Percentiles rank a stretch among this genome's conserved stretches.
These are phyloP conservation scores for Nothobranchius furzeri DNA, from an alignment of 2,113 vertebrate species.

Conservation along the genomic window DNA sequence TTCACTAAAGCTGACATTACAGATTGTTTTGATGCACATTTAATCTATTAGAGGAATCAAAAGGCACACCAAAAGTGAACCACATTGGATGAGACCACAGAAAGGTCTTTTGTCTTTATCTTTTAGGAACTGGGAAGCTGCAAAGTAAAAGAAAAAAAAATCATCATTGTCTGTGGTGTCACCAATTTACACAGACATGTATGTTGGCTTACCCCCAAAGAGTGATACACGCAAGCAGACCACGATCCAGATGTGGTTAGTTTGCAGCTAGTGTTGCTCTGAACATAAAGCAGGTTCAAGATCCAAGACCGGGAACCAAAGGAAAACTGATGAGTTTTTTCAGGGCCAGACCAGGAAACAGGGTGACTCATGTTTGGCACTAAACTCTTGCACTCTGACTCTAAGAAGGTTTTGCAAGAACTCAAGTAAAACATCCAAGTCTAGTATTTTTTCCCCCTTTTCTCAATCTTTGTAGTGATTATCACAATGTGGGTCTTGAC, in stretches of 20 bases:
- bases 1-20: conserved; percentile 32
- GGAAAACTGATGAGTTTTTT: conserved; percentile 66
- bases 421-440: conserved; percentile 45
- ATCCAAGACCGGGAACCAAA: conserved; percentile 48
- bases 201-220: conserved; percentile 65
- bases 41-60: conserved; percentile 6
- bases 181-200: conserved; percentile 50
- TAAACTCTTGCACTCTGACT: conserved; percentile 24
- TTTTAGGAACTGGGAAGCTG: background rate
- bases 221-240: conserved; percentile 62
- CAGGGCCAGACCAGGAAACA: conserved; percentile 54
- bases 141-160: conserved; percentile 28
- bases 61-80: conserved; percentile 16
- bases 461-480: background rate
- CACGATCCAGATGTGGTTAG: conserved; percentile 72
- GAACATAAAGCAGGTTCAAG: conserved; percentile 48
- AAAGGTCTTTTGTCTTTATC: conserved; percentile 11
- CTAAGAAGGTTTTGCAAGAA: conserved; percentile 37
- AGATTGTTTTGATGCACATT: conserved; percentile 26
- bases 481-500: too few relatives aligned
- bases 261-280: conserved; percentile 54
- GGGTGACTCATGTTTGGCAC: conserved; percentile 72
- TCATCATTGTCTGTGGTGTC: conserved; percentile 43
- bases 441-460: background rate
- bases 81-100: conserved; percentile 9